Percentiles rank a stretch among this genome's conserved stretches.
Conservation (phyloP, 1,140 invertebrate species). For the Eufriesea mexicana region DNA sequence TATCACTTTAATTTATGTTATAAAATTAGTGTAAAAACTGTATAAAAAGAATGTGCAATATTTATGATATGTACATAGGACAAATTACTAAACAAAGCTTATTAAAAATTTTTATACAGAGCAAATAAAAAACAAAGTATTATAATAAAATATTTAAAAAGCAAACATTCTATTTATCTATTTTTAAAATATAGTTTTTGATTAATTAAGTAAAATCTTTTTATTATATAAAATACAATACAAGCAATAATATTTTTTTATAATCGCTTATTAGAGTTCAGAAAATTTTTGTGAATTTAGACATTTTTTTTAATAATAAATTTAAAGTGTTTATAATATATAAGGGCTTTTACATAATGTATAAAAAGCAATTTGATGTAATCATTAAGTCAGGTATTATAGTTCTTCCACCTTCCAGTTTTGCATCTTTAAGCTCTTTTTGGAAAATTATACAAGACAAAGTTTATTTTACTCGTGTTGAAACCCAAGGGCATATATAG, state of each 20-base stretch:
- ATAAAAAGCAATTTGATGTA: not conserved
- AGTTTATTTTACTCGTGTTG: not conserved
- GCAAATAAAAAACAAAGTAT: not conserved
- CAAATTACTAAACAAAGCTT: not conserved
- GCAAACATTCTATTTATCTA: not conserved
- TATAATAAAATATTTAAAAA: not conserved
- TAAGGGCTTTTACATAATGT: not conserved
- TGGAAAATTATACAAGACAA: not conserved
- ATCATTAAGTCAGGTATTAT: not conserved
- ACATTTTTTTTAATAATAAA: no score
- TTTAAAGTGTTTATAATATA: not conserved
- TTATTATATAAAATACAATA: not conserved
- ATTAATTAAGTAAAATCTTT: not conserved
- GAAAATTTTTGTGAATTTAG: no score
- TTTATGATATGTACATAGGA: not conserved
- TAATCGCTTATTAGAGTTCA: not conserved
- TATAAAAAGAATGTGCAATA: not conserved
- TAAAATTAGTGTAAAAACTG: not conserved
- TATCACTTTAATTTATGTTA: not conserved
- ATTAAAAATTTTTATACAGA: not conserved
- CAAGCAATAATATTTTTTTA: not conserved
- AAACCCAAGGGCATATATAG: not conserved
- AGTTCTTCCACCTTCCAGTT: not conserved
- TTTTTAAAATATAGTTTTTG: not conserved
- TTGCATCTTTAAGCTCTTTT: not conserved